Evolutionary conservation across 2,888 invertebrate species (phyloP).

Genomic region (Willowsia nigromaculata): DNA sequence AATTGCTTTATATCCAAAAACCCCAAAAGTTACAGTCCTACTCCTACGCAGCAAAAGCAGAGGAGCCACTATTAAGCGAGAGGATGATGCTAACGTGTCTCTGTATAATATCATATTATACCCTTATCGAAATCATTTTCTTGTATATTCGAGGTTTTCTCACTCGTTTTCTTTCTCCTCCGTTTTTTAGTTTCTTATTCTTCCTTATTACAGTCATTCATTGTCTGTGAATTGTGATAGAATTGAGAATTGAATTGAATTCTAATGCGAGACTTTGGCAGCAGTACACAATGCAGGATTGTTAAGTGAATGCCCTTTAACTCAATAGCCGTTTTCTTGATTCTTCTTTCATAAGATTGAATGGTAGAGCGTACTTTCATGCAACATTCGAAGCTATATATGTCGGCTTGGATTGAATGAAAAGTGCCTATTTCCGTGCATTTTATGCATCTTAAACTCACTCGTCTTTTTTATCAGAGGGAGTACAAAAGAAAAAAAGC

Average conservation of each 20-base stretch:
- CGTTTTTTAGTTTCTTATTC: not conserved
- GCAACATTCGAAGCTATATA: not conserved
- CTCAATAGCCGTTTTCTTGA: conserved; percentile 45
- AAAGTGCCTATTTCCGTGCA: conserved; percentile 35
- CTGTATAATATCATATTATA: not conserved
- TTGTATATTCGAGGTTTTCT: not conserved
- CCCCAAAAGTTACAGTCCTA: not conserved
- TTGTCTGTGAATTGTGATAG: conserved; percentile 76
- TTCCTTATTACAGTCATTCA: conserved; percentile 71
- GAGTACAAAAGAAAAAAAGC: not conserved
- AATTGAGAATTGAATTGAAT: conserved; percentile 76
- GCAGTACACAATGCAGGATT: conserved; percentile 40
- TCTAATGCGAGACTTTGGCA: conserved; percentile 72
- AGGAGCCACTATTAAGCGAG: not conserved
- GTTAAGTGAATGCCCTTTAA: conserved; percentile 66
- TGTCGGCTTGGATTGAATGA: conserved; percentile 19
- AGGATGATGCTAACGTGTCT: conserved; percentile 2
- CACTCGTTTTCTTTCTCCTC: conserved; percentile 6
- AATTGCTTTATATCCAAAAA: conserved; percentile 52
- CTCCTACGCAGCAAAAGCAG: no score
- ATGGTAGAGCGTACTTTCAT: not conserved
- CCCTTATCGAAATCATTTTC: conserved; percentile 38
- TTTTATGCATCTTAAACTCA: conserved; percentile 35
- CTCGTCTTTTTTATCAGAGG: not conserved
- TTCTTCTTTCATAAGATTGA: not conserved